A percentile compares a stretch with the other conserved stretches of the same genome.
Evolutionary conservation across 2,888 invertebrate species (phyloP).

Genomic region (Drosophila eohydei): DNA sequence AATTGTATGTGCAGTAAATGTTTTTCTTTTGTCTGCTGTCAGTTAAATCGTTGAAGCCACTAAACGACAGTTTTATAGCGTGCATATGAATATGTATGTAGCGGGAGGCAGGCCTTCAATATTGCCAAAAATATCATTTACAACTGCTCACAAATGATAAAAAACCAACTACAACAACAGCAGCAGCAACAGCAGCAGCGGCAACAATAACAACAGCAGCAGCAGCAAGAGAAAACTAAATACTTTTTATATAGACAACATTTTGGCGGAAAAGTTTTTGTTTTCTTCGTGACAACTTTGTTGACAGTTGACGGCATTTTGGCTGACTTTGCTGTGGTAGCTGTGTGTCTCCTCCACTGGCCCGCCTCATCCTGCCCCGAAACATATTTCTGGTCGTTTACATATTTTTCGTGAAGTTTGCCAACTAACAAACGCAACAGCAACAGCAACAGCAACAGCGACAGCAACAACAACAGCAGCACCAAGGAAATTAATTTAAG

Average conservation of each 20-base stretch:
- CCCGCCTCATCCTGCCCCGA: not conserved
- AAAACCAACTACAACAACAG: slow-evolving; percentile 12
- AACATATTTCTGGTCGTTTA: slow-evolving; percentile 37
- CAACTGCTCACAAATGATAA: slow-evolving; percentile 16
- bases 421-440: slow-evolving; percentile 38
- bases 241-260: slow-evolving; percentile 37
- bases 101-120: not conserved
- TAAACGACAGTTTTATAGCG: slow-evolving; percentile 17
- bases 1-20: not conserved
- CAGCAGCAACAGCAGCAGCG: slow-evolving; percentile 1
- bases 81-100: slow-evolving; percentile 5
- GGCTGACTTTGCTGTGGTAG: slow-evolving; percentile 32
- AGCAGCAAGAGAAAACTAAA: slow-evolving; percentile 12
- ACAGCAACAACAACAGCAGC: slow-evolving; percentile 16
- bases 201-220: not conserved
- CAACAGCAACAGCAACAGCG: not conserved
- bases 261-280: slow-evolving; percentile 31
- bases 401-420: slow-evolving; percentile 57
- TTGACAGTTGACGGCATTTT: slow-evolving; percentile 41
- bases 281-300: slow-evolving; percentile 44
- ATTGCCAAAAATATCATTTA: slow-evolving; percentile 23
- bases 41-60: slow-evolving; percentile 11
- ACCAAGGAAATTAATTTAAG: slow-evolving; percentile 70
- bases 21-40: slow-evolving; percentile 1
- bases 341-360: not conserved